Evolutionary conservation across 2,888 invertebrate genomes (phyloP), one percentile per base, ranked within the genome.

Genomic region (Lepidocyrtinus sp.): DNA sequence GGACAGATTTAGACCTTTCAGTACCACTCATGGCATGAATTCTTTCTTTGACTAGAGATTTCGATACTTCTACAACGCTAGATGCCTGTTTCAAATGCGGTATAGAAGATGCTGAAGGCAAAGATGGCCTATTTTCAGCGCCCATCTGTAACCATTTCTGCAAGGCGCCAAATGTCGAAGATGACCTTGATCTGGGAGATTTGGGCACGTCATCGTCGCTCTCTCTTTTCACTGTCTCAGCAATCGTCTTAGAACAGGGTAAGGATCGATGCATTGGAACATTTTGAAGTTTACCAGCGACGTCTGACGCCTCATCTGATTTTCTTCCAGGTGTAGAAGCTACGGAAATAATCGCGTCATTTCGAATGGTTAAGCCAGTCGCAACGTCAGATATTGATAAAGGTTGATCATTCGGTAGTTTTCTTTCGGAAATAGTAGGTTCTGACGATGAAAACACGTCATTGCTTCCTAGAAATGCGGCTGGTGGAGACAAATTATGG

Each of bases 131-230:
- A 67, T 71, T 83, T 7, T 84, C 84, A 0, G 82, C 77, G 1
- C 85, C 84, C 46, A 86, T 78, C 59, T 85, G 85, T 59, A 92
- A 89, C 91, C 91, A 92, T 87, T 92, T 92, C 25, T 91, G 91
- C 25, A 91, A 85, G 22, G 90, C 90, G 75, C 90, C 90, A 75
- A 91, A 89, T 86, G 85, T 86, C 0, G 85, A 83, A 21, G 85
- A 85, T 19, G 85, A 83, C 50, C 83, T 81, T 19, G 77, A 81
- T 21, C 82, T 63, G 5, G 82, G 70, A 19, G 81, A 74, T 59
- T 81, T 85, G 17, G 81, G 73, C 3, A 76, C 45, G 2, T 83
- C 83, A 3, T 72, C 75, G 1, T 83, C 83, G 67, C 68, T 71
- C 0, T 45, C 61, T 7, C 65, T 55, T 27, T 68, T 61, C 5